phyloP scores from a whole-genome alignment of 2,888 invertebrate species.

The Ditula angustiorana region DNA sequence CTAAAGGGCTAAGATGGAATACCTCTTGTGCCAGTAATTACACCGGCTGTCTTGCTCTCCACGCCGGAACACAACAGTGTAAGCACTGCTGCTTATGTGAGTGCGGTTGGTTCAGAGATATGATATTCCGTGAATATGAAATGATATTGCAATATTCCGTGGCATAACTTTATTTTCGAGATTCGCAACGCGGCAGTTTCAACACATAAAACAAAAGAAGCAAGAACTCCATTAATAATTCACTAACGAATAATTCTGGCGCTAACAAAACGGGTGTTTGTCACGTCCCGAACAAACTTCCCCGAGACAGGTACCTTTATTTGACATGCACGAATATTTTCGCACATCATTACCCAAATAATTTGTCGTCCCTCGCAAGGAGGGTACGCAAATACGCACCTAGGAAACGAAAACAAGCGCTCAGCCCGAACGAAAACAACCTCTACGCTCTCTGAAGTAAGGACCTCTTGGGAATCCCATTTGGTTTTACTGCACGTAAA shows the following conservation, averaged over 20 bases:
- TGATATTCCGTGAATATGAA: too few species aligned
- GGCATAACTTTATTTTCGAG: background rate
- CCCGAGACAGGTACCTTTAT: conserved; percentile 33
- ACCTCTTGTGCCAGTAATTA: too few species aligned
- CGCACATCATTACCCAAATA: conserved; percentile 61
- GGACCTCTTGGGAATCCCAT: background rate
- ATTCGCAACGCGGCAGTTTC: background rate
- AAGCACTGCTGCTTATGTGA: too few species aligned
- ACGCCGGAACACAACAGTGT: too few species aligned
- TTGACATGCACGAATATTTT: conserved; percentile 56
- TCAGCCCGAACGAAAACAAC: conserved; percentile 17
- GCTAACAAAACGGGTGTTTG: conserved; percentile 16
- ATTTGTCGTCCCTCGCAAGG: conserved; percentile 47
- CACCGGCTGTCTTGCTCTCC: too few species aligned
- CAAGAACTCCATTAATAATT: conserved; percentile 21
- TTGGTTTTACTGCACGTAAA: conserved; percentile 16
- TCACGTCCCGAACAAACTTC: conserved; percentile 20
- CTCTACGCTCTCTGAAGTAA: background rate
- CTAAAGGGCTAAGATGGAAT: too few species aligned
- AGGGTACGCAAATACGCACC: conserved; percentile 44
- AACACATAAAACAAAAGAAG: background rate
- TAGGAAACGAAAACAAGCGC: conserved; percentile 39
- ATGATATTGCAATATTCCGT: too few species aligned
- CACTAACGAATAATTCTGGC: conserved; percentile 2
- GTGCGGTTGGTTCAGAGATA: too few species aligned